A percentile compares a stretch with the other conserved stretches of the same genome.
These are phyloP conservation scores for Sebastolobus alascanus DNA, from an alignment of 2,797 vertebrate genomes.

Conservation along the genomic window DNA sequence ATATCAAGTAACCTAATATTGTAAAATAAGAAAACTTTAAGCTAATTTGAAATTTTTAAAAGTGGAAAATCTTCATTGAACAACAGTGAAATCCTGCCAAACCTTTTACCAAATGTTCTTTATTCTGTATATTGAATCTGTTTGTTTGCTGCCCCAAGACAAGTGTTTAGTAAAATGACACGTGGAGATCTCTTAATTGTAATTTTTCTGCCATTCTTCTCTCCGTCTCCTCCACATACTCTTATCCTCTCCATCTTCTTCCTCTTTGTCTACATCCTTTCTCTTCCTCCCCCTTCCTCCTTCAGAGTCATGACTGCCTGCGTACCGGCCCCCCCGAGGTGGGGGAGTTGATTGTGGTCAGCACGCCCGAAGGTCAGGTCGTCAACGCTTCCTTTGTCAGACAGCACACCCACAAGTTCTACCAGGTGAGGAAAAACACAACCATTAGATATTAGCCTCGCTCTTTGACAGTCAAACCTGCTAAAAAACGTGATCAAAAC, in stretches of 20 bases:
- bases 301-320: conserved; percentile 94
- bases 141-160: background rate
- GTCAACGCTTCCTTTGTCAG: conserved; percentile 93
- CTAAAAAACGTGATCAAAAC: background rate
- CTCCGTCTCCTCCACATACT: background rate
- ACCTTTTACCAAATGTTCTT: background rate
- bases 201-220: background rate
- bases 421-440: conserved; percentile 87
- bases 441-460: rapidly evolving
- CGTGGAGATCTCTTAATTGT: background rate
- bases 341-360: conserved; percentile 90
- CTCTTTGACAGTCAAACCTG: background rate
- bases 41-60: background rate
- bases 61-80: background rate
- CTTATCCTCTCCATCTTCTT: background rate
- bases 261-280: background rate
- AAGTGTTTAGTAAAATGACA: background rate
- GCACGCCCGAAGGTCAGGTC: conserved; percentile 86
- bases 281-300: background rate
- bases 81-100: background rate
- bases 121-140: background rate
- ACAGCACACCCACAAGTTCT: conserved; percentile 87
- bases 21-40: background rate
- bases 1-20: background rate
- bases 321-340: conserved; percentile 87